Conservation (phyloP, 2,113 vertebrate species). For the Empidonax alnorum region DNA sequence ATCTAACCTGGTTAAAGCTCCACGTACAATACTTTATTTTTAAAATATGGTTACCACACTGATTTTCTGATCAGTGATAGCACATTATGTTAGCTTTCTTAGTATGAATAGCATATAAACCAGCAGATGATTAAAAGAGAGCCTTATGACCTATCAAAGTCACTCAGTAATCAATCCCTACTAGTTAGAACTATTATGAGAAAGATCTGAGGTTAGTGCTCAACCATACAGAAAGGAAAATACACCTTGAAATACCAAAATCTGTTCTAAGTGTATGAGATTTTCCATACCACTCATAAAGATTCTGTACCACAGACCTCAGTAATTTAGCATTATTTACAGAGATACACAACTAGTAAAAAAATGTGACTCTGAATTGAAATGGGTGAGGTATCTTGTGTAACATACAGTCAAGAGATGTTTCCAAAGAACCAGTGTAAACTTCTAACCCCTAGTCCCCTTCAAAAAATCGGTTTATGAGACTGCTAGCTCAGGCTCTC, state of each 20-base stretch:
- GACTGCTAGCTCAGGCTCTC: background rate
- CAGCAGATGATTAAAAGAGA: background rate
- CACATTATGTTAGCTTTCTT: background rate
- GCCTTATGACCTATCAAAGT: background rate
- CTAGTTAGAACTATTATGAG: background rate
- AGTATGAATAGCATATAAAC: background rate
- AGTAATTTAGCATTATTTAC: background rate
- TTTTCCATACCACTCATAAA: background rate
- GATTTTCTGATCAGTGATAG: background rate
- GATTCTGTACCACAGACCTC: background rate
- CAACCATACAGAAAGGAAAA: background rate
- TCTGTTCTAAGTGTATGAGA: background rate
- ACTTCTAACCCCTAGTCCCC: background rate
- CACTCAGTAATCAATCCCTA: background rate
- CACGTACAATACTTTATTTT: background rate
- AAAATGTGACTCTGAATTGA: background rate
- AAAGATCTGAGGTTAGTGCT: background rate
- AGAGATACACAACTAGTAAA: background rate
- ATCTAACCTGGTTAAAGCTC: background rate
- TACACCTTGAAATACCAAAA: background rate
- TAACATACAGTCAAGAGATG: background rate
- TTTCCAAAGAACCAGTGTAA: background rate
- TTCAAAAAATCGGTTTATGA: background rate
- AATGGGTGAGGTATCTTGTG: background rate
- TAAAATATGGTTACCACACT: background rate